phyloP scores from a whole-genome alignment of 2,888 invertebrate genomes.

The Hirtodrosophila alboralis region DNA sequence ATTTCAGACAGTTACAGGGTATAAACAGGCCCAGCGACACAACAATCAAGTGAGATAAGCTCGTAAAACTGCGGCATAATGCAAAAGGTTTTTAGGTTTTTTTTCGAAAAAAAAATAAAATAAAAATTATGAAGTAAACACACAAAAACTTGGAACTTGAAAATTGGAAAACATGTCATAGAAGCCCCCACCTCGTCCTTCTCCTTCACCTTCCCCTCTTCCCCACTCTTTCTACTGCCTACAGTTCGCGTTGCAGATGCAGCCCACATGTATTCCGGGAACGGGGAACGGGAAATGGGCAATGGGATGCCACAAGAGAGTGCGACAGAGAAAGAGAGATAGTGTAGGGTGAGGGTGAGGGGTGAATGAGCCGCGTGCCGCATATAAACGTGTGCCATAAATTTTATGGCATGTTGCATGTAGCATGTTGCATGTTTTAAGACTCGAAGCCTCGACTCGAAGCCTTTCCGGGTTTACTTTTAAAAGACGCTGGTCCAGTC shows the following conservation, averaged over 20 bases:
- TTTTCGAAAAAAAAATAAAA: too few species aligned
- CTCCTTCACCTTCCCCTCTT: too few species aligned
- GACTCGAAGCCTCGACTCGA: constrained; percentile 12
- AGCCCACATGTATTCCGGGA: constrained; percentile 73
- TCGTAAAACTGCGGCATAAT: constrained; percentile 59
- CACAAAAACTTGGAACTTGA: constrained; percentile 29
- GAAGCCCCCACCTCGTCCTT: too few species aligned
- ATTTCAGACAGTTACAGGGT: constrained; percentile 9
- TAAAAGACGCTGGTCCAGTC: constrained; percentile 59
- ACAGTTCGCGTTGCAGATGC: constrained; percentile 46
- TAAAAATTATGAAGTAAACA: constrained; percentile 59
- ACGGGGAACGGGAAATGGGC: constrained; percentile 36
- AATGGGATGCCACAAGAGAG: too few species aligned
- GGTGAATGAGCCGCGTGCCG: constrained; percentile 64
- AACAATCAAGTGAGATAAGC: constrained; percentile 58
- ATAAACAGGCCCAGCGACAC: constrained; percentile 26
- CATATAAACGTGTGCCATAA: constrained; percentile 43
- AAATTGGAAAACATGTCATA: constrained; percentile 28
- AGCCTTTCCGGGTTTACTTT: constrained; percentile 61
- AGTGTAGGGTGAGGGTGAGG: constrained; percentile 5
- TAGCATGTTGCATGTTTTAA: constrained; percentile 44
- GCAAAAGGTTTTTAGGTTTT: constrained; percentile 62
- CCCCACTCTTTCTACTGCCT: too few species aligned
- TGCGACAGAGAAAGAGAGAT: constrained; percentile 7
- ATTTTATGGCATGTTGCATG: constrained; percentile 54